Percentiles rank a stretch among this genome's conserved stretches.
Evolutionary conservation across 64 coral and sea anemone genomes (phyloP).

Genomic region (Stichodactyla helianthus): DNA sequence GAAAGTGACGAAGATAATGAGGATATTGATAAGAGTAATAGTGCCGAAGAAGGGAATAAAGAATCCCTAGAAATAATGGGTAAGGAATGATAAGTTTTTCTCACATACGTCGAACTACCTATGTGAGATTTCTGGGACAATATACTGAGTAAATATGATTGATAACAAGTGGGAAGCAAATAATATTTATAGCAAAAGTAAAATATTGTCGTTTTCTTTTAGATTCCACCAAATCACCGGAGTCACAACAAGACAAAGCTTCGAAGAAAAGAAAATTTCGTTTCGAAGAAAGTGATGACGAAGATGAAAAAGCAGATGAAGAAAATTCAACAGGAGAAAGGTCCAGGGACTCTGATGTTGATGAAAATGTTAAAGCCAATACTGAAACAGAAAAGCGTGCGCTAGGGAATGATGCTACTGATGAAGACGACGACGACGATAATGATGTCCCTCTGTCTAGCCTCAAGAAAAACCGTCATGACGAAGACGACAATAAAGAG

Average conservation of each 20-base stretch:
- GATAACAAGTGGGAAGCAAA: neutral
- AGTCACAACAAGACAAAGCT: neutral
- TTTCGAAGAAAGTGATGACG: conserved; percentile 38
- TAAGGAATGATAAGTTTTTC: neutral
- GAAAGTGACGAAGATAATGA: conserved; percentile 16
- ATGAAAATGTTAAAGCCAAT: neutral
- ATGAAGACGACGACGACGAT: conserved; percentile 8
- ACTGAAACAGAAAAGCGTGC: neutral
- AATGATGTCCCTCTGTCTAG: conserved; percentile 20
- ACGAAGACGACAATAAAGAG: neutral
- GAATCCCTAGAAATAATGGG: neutral
- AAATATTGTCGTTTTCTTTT: neutral
- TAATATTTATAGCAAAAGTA: neutral
- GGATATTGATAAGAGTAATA: neutral
- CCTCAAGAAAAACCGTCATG: neutral
- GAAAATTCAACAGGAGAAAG: neutral
- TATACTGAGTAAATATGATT: too few relatives aligned
- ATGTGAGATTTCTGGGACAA: too few relatives aligned
- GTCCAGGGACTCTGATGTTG: neutral
- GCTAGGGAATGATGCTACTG: neutral
- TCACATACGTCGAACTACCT: too few relatives aligned
- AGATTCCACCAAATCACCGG: neutral
- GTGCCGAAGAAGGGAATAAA: neutral
- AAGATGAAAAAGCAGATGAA: neutral
- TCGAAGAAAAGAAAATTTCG: conserved; percentile 31